Evolutionary conservation across 2,113 vertebrate species (phyloP), one percentile per base, ranked within the genome.

Genomic region (Charina bottae): DNA sequence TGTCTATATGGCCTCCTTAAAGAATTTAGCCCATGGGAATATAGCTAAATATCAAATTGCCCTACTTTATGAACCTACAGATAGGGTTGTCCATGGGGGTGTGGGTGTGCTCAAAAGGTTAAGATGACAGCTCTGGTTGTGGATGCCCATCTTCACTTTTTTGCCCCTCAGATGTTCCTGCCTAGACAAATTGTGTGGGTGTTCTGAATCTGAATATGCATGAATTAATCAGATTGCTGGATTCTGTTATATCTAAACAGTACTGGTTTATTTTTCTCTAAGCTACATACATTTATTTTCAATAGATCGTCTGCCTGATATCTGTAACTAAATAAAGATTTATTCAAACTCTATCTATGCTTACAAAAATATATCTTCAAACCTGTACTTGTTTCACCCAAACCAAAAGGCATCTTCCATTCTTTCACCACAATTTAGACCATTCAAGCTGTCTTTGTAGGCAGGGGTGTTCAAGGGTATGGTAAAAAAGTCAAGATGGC

Each of bases 371-470:
- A 56, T 87, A 90, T 91, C 56, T 88, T 93, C 55, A 90, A 49
- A 49, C 87, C 21, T 0, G 42, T 13, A 8, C 49, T 83, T 10
- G 54, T n/a, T 4, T 6, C n/a, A 56, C 6, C 54, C 7, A 33
- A 92, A 95, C 59, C 4, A 2, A 37, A 64, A 92, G 78, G 91
- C 0, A 83, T 42, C 33, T 58, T 94, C 2, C 2, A 93, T 93
- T 91, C 28, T 12, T 87, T 85, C 83, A 90, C 54, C 56, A 83
- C 83, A 90, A n/a, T 91, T 92, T 54, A 92, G 26, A 92, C 33
- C 68, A 92, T 0, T 87, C 53, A 91, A 17, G 11, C 26, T 26
- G 53, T 85, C 60, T 33, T 2, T 2, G 24, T 42, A 91, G 54
- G 88, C 87, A 53, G 49, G 49, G 49, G 49, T 49, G 5, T 49